These are phyloP conservation scores for Hetaerina titia DNA, from an alignment of 2,888 invertebrate genomes.

Conservation along the genomic window DNA sequence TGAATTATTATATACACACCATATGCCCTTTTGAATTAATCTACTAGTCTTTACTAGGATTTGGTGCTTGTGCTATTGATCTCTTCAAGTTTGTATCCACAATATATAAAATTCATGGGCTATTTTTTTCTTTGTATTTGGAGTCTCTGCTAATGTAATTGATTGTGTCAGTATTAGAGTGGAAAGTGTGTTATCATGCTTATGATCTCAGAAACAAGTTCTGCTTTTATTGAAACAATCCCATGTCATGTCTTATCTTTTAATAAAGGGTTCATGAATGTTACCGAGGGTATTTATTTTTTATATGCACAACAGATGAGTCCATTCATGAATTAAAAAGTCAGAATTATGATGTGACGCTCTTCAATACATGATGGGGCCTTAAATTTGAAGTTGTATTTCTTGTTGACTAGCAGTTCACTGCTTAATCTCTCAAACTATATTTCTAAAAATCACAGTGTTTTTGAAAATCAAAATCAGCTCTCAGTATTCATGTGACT, in stretches of 20 bases:
- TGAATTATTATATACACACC: background rate
- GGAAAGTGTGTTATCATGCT: constrained; percentile 9
- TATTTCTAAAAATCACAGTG: constrained; percentile 1
- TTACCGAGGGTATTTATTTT: constrained; percentile 49
- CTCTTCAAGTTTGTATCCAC: constrained; percentile 2
- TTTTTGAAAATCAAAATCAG: constrained; percentile 3
- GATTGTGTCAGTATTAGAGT: background rate
- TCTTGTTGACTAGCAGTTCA: constrained; percentile 36
- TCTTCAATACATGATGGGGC: constrained; percentile 28
- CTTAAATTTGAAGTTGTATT: constrained; percentile 60
- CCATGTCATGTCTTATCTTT: background rate
- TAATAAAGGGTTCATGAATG: background rate
- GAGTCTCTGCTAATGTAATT: background rate
- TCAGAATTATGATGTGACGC: background rate
- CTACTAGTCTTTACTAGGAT: background rate
- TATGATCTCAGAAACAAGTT: constrained; percentile 8
- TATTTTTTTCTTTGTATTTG: background rate
- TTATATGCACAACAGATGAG: background rate
- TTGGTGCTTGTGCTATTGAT: constrained; percentile 33
- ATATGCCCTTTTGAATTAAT: background rate
- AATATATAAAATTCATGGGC: background rate
- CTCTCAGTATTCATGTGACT: background rate
- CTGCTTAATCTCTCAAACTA: constrained; percentile 33
- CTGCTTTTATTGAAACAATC: background rate
- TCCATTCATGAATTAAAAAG: background rate